Conservation (phyloP, 2,797 vertebrate genomes). For the Enteromius unitaeniatus region DNA sequence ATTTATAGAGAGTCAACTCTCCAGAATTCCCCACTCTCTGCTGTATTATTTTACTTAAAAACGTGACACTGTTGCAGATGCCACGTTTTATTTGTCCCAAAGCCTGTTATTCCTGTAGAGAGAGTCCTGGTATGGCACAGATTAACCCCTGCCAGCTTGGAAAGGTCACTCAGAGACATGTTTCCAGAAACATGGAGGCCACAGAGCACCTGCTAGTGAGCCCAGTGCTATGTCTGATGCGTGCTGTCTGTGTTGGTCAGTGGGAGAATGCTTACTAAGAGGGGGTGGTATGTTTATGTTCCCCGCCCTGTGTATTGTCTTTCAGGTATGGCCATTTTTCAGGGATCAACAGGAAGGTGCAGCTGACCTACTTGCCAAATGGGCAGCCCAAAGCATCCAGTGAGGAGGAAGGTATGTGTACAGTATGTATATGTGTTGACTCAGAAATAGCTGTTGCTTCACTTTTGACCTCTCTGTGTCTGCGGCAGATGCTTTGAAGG, state of each 20-base stretch:
- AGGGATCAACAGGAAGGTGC: constrained; percentile 97
- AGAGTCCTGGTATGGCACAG: constrained; percentile 48
- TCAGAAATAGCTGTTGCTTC: background rate
- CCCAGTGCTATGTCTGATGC: constrained; percentile 39
- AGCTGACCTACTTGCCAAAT: constrained; percentile 92
- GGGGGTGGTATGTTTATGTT: constrained; percentile 32
- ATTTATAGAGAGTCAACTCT: background rate
- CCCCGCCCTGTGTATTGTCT: constrained; percentile 38
- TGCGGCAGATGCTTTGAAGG: constrained; percentile 80
- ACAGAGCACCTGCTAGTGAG: constrained; percentile 43
- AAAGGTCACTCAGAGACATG: constrained; percentile 51
- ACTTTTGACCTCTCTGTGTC: background rate
- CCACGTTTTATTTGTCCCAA: constrained; percentile 51
- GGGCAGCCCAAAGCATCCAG: constrained; percentile 90
- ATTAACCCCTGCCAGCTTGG: constrained; percentile 49
- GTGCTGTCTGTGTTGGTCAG: constrained; percentile 36
- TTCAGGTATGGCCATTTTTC: constrained; percentile 97
- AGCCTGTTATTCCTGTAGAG: constrained; percentile 14
- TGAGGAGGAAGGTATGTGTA: constrained; percentile 88
- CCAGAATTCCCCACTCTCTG: constrained; percentile 13
- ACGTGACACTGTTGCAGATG: constrained; percentile 20
- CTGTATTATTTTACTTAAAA: constrained; percentile 23
- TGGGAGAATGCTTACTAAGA: constrained; percentile 35
- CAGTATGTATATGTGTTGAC: background rate
- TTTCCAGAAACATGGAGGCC: constrained; percentile 59